Evolutionary conservation across 2,888 invertebrate genomes (phyloP).

Genomic region (Agonopterix heracliana): DNA sequence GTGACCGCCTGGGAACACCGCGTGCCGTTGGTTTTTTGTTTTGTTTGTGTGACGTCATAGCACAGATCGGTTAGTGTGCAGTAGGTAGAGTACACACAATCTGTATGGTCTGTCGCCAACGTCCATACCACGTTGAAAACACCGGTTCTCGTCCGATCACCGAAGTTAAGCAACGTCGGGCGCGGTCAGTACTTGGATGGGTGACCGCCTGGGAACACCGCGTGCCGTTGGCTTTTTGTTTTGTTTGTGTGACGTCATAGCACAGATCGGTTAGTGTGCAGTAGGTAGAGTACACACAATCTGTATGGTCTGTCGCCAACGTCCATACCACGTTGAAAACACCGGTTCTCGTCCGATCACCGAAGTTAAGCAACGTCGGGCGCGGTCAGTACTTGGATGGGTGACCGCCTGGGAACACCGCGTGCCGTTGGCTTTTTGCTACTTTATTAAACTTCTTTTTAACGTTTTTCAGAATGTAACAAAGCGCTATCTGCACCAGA

Average conservation of each 20-base stretch:
- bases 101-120: slow-evolving; percentile 15
- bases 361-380: slow-evolving; percentile 70
- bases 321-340: slow-evolving; percentile 66
- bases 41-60: neutral
- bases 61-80: too few species aligned
- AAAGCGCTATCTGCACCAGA: slow-evolving; percentile 23
- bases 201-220: slow-evolving; percentile 40
- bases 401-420: slow-evolving; percentile 67
- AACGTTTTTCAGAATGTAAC: slow-evolving; percentile 15
- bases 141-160: slow-evolving; percentile 67
- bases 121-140: slow-evolving; percentile 47
- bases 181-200: slow-evolving; percentile 54
- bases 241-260: neutral
- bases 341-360: slow-evolving; percentile 72
- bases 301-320: slow-evolving; percentile 22
- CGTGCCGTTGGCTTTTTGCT: slow-evolving; percentile 47
- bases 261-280: too few species aligned
- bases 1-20: slow-evolving; percentile 39
- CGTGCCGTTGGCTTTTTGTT: slow-evolving; percentile 43
- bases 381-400: slow-evolving; percentile 70
- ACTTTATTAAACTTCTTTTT: slow-evolving; percentile 19
- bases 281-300: too few species aligned
- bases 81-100: too few species aligned
- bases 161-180: slow-evolving; percentile 59
- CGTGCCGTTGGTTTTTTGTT: slow-evolving; percentile 7